Evolutionary conservation across 2,888 invertebrate species (phyloP), one percentile per base, ranked within the genome.

Genomic region (Mallateleia sp.): DNA sequence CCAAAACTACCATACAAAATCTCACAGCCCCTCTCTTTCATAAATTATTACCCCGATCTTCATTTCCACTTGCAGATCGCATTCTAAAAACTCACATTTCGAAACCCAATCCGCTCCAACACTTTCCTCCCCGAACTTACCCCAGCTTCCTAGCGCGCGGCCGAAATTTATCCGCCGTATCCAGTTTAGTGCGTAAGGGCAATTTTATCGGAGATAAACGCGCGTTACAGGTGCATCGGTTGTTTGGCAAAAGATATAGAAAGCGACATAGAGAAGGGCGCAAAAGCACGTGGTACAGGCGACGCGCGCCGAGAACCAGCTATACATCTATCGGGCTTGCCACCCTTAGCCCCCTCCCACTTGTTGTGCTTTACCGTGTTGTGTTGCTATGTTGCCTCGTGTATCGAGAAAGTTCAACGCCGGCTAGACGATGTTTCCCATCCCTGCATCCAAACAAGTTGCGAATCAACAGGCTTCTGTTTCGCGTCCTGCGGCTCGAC

Each of bases 381-480:
- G 94, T 95, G 94, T 94, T 94, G 94, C 94, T 93, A 92, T 94
- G 94, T 93, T 94, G 93, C 93, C 93, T 94, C 94, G 94, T 94
- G 93, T 94, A 94, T 94, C 94, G 94, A 94, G 95, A 94, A 95
- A 95, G 93, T 93, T 95, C 95, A 95, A 95, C 94, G 95, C 95
- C 93, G 92, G 94, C 92, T 93, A 95, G 95, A 94, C 95, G 94
- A 95, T 95, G 94, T 92, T 93, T 92, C 92, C 90, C 92, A 91
- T 90, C 90, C 88, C 85, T 82, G 85, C 89, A 88, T 88, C 88
- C 89, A 86, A 85, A 89, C 90, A 89, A 88, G 90, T 90, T 89
- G 90, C 86, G 93, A 93, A 93, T 94, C 94, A 94, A 94, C 94
- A 94, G 94, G 94, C 94, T 93, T 92, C 90, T 87, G 83, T 84